Percentiles rank a stretch among this genome's conserved stretches.
phyloP scores from a whole-genome alignment of 1,140 invertebrate species.

The Penaeus japonicus region DNA sequence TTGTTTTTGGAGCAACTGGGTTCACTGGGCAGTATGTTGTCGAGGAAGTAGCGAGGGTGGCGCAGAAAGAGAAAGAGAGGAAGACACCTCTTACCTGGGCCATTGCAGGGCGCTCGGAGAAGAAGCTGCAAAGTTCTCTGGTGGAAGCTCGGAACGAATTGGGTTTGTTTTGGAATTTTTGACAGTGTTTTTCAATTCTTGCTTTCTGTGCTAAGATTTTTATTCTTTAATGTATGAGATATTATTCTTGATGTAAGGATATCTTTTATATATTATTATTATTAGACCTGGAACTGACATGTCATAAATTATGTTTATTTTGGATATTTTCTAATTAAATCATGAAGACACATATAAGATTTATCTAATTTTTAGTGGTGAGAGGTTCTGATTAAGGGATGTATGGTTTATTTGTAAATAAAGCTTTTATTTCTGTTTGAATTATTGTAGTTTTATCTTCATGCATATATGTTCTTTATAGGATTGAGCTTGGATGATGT shows the following conservation, averaged over 20 bases:
- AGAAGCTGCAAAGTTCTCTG: conserved; percentile 41
- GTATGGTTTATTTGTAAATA: neutral
- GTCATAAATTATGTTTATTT: neutral
- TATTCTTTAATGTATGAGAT: neutral
- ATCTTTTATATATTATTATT: too few species aligned
- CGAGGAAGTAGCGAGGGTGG: conserved; percentile 70
- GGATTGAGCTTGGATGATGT: conserved; percentile 67
- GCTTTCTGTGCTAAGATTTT: neutral
- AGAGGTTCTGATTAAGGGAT: neutral
- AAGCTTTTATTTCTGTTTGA: neutral
- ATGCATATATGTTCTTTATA: neutral
- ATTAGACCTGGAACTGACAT: neutral
- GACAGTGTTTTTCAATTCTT: too few species aligned
- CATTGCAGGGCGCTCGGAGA: conserved; percentile 50
- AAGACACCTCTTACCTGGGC: conserved; percentile 61
- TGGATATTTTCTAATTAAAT: neutral
- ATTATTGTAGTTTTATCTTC: neutral
- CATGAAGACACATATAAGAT: neutral
- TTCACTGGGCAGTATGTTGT: conserved; percentile 84
- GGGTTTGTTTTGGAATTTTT: conserved; percentile 20
- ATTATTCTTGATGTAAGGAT: too few species aligned
- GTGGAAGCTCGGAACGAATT: conserved; percentile 31
- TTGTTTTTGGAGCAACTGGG: conserved; percentile 85
- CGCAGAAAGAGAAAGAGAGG: conserved; percentile 64
- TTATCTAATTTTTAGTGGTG: neutral